Conservation (phyloP, 2,888 invertebrate genomes). For the Platycheirus albimanus region DNA sequence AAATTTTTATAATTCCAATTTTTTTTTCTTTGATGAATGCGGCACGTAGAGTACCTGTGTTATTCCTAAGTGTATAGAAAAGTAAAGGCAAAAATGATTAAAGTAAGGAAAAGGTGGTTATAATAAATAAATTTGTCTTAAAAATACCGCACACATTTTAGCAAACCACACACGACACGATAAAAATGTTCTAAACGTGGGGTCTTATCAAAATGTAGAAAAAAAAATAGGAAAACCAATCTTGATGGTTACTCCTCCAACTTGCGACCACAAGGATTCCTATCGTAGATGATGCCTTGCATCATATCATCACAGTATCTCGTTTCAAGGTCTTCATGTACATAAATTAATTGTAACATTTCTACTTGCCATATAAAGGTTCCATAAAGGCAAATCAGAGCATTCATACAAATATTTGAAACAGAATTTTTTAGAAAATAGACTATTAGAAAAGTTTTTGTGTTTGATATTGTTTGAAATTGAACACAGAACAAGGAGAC, state of each 20-base stretch:
- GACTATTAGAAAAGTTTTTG: too few relatives aligned
- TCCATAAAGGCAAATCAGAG: too few relatives aligned
- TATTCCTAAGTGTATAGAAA: too few relatives aligned
- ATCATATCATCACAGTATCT: constrained; percentile 11
- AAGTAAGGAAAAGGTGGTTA: not conserved
- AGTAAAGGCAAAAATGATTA: too few relatives aligned
- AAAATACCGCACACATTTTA: not conserved
- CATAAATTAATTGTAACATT: constrained; percentile 5
- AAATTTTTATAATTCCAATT: too few relatives aligned
- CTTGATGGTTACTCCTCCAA: not conserved
- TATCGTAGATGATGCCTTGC: not conserved
- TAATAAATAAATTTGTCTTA: not conserved
- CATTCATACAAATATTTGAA: too few relatives aligned
- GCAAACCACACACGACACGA: not conserved
- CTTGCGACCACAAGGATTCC: not conserved
- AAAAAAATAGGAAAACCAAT: not conserved
- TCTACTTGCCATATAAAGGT: too few relatives aligned
- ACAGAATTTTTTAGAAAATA: too few relatives aligned
- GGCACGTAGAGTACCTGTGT: too few relatives aligned
- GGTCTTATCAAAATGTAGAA: not conserved
- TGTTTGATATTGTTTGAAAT: too few relatives aligned
- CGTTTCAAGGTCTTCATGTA: constrained; percentile 29
- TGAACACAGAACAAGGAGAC: too few relatives aligned
- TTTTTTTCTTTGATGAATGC: too few relatives aligned
- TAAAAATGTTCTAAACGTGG: not conserved